Base-by-base conservation (phyloP, 2,797 vertebrate species). In the Oreonectes daqikongensis region DNA sequence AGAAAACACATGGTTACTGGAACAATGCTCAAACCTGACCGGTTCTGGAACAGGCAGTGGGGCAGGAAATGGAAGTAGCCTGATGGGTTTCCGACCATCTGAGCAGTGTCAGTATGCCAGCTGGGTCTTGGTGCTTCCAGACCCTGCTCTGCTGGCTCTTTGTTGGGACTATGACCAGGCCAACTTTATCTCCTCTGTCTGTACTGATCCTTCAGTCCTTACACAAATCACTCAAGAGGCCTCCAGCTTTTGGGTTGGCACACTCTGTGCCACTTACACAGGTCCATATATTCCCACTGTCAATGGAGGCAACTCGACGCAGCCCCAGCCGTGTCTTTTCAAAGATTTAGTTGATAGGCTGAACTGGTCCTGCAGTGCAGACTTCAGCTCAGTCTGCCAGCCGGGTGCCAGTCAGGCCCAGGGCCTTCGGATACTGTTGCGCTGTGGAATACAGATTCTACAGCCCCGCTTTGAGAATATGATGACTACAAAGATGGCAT, bases 81-180 rank as follows among this genome's bases (percentile, higher is more conserved):
- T 44, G 48, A 38, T 68, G 20, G 90, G 81, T 32, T 90, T 94
- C 24, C 52, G 64, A 8, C 85, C 88, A 0, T 18, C 79, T 0
- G 79, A 86, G 70, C 90, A 88, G 61, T 94, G 94, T 79, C 89
- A 84, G 35, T 94, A 94, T 83, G 53, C 83, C 70, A 90, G 81
- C 82, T 94, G 94, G 94, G 76, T 30, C 9, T 26, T 85, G 1
- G 66, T 83, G 10, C 66, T 85, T 22, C 93, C 93, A 9, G 89
- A 90, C 5, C 67, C 83, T 4, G 40, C 57, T 0, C 85, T 91
- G 15, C 79, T 94, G 52, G 87, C 88, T 12, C 87, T 92, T 61
- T 94, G 94, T 84, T 94, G 92, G 92, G 91, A 94, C 68, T 89
- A 89, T 0, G 93, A 94, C 85, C 90, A 90, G 77, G 75, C 74